Base-by-base conservation (phyloP, 2,888 invertebrate genomes). In the Platynereis dumerilii region DNA sequence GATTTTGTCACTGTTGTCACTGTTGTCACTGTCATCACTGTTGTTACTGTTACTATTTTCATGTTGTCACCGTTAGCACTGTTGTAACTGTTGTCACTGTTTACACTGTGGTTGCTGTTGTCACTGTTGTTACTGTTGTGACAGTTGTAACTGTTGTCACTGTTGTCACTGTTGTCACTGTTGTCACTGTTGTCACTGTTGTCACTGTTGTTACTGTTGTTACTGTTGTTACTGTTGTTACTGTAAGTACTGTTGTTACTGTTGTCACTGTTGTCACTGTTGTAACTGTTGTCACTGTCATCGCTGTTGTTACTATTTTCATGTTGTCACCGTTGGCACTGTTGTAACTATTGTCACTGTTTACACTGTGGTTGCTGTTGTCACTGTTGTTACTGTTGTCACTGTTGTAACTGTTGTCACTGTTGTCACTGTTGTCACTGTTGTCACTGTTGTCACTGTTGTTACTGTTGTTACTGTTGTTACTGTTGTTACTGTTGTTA, bases 31-130 rank as follows among this genome's bases (percentile, higher is more conserved):
- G 58, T 63, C 45, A 39, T 61, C 24, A 24, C 26, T 28, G 29
- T 63, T 22, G 22, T 63, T n/a, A 42, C 42, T 26, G 57, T 58
- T 3, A 24, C 60, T 28, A 27, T 58, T 24, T 24, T 57, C 42
- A 26, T 57, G 17, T 42, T 42, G 42, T 42, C 45, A 24, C 60
- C 27, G 2, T 58, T 2, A 45, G 24, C 2, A 2, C 17, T 44
- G 17, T 42, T 28, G 26, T 57, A 15, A 7, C 7, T 17, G 10
- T 42, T 45, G 1, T 42, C 24, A 24, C 1, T 20, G 24, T 1
- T 20, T 29, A 62, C 22, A 42, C 27, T 42, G 45, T 64, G 24
- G 12, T 60, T 28, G 22, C 44, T 27, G 28, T 7, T n/a, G 10
- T 60, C 26, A 3, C 22, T 26, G 20, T 60, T 26, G 2, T 22